These are phyloP conservation scores for Samia ricini DNA, from an alignment of 1,140 invertebrate species.

Conservation along the genomic window DNA sequence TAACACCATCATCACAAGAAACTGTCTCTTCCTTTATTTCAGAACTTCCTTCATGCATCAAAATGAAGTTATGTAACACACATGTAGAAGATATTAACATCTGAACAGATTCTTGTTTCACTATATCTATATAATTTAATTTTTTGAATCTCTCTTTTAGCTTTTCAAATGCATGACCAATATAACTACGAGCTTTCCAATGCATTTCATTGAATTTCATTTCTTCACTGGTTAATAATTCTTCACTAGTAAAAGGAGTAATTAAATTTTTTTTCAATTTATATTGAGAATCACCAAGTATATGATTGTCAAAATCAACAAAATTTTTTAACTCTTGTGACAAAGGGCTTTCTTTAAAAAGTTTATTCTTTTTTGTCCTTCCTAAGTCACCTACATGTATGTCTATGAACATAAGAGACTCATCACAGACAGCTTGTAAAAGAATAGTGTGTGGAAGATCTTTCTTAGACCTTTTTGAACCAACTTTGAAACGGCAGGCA, in stretches of 20 bases:
- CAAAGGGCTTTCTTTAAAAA: slow-evolving; percentile 58
- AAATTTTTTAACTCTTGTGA: slow-evolving; percentile 55
- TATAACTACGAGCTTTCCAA: slow-evolving; percentile 56
- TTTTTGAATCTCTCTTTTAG: slow-evolving; percentile 58
- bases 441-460: slow-evolving; percentile 45
- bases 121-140: slow-evolving; percentile 57
- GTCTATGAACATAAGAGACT: slow-evolving; percentile 61
- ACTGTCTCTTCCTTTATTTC: slow-evolving; percentile 55
- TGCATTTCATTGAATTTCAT: slow-evolving; percentile 69
- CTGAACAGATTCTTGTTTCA: slow-evolving; percentile 43
- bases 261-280: slow-evolving; percentile 61
- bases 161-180: slow-evolving; percentile 61
- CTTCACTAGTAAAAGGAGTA: slow-evolving; percentile 60
- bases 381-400: slow-evolving; percentile 54
- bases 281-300: slow-evolving; percentile 61
- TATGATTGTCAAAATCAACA: slow-evolving; percentile 64
- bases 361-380: slow-evolving; percentile 50
- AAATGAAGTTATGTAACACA: slow-evolving; percentile 65
- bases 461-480: slow-evolving; percentile 46
- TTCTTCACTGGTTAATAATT: slow-evolving; percentile 58
- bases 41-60: slow-evolving; percentile 58
- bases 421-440: slow-evolving; percentile 71
- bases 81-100: slow-evolving; percentile 53
- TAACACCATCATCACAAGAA: slow-evolving; percentile 52
- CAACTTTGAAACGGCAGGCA: slow-evolving; percentile 54